Base-by-base conservation (phyloP, 2,797 vertebrate species). In the Pantherophis vulpinus region DNA sequence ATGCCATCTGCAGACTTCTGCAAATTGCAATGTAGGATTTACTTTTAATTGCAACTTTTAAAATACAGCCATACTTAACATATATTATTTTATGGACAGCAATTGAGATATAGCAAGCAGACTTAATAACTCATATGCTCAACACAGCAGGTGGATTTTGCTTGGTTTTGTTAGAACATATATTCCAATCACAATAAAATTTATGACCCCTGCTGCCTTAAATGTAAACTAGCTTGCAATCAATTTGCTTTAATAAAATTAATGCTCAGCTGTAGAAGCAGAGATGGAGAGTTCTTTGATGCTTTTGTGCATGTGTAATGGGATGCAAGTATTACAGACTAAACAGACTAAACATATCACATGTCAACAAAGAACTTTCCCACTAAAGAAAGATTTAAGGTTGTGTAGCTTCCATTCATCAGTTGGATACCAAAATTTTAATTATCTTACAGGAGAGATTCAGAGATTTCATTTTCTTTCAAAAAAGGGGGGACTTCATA, bases 191-290 rank as follows among this genome's bases (percentile, higher is more conserved):
- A 96, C 97, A 97, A 96, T 91, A 95, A 97, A 97, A 97, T 97
- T 96, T 97, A 97, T 8, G 93, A 27, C 91, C 88, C 23, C 59
- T 94, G n/a, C 87, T 93, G 88, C 93, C 93, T 97, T 95, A 94
- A 94, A 66, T 95, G 63, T 94, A 97, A 96, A 96, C 0, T 86
- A 95, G 9, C 60, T 96, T 95, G 91, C 74, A 96, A 95, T 96
- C 92, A 96, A 96, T 97, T 97, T 94, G 6, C 58, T 94, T 96
- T 97, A 96, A 97, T 96, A 93, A 97, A 97, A 97, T 97, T 97
- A 97, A 97, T 97, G 54, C 91, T 87, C 83, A 87, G 60, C 42
- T 93, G 5, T 95, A 95, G 94, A 90, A 95, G 90, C 92, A 56
- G 63, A 96, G 74, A 95, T 20, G 61, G 90, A 94, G 92, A 93